Base-by-base conservation (phyloP, 64 coral and sea anemone genomes). In the Montipora capricornis region DNA sequence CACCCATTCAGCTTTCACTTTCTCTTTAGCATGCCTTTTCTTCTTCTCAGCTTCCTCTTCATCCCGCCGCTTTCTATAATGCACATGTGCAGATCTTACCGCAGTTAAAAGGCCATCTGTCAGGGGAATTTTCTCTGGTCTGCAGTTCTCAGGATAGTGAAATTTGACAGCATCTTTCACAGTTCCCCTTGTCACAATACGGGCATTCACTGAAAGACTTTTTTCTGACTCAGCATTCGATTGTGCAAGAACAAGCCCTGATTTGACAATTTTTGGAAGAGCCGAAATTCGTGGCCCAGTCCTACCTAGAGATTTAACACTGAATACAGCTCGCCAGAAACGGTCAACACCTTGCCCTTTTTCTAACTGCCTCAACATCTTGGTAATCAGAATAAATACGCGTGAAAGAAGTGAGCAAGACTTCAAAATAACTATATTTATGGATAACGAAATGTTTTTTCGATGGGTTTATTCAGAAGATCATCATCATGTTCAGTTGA, bases 161-260 rank as follows among this genome's bases (percentile, higher is more conserved):
- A 91, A 91, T 49, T 89, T 89, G 19, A 89, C 71, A 55, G 87
- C 73, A 89, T 76, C 71, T 58, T 87, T 87, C 46, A 87, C 83
- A 73, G 37, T 7, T 87, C 47, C 0, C 24, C 24, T 0, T 26
- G 67, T 87, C 67, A 87, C 83, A 66, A 71, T 87, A n/a, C 45
- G 62, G 14, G 37, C 66, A 87, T 87, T 87, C 45, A 87, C 83
- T 47, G 83, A 87, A 68, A 74, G 75, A 88, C 91, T 88, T 26
- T 1, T 26, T 93, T 93, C 83, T 19, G 91, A 87, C 78, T 93
- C 83, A 59, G 91, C 91, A 87, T 80, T 93, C 83, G 79, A 51
- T 76, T 93, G 91, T 81, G 47, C 91, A 26, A 26, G 26, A 26
- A 26, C 1, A 26, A 26, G 26, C 0, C 26, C 26, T 26, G 26